Percentiles rank a stretch among this genome's conserved stretches.
Conservation (phyloP, 2,797 vertebrate genomes). For the Hoplostethus mediterraneus region DNA sequence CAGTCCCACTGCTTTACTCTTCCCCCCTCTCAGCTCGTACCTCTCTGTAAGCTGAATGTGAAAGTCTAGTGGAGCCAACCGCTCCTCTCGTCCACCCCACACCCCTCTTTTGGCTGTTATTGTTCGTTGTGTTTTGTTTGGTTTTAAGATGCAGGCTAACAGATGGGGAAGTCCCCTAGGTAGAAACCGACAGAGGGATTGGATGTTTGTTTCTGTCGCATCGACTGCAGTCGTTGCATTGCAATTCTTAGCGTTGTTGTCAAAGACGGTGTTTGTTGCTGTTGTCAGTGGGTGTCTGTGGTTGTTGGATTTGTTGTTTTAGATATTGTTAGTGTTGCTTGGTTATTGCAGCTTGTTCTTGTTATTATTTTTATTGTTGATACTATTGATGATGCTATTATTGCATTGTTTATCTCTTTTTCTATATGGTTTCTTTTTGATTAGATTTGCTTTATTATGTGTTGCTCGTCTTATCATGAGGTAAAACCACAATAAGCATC, state of each 20-base stretch:
- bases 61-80: slow-evolving; percentile 35
- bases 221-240: slow-evolving; percentile 37
- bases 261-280: slow-evolving; percentile 29
- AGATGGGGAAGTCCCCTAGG: slow-evolving; percentile 55
- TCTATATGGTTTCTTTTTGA: too few species aligned
- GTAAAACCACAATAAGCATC: background rate
- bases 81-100: background rate
- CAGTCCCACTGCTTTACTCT: background rate
- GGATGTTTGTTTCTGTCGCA: slow-evolving; percentile 51
- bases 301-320: background rate
- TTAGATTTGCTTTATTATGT: too few species aligned
- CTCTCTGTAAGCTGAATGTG: slow-evolving; percentile 2
- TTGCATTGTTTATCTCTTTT: too few species aligned
- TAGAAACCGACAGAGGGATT: slow-evolving; percentile 25
- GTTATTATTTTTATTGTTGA: too few species aligned
- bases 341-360: background rate
- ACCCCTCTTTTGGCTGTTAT: slow-evolving; percentile 1
- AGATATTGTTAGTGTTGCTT: background rate
- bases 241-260: slow-evolving; percentile 26
- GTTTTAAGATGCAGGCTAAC: slow-evolving; percentile 43
- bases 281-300: slow-evolving; percentile 18
- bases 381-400: too few species aligned
- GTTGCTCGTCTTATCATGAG: background rate
- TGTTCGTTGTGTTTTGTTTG: slow-evolving; percentile 35
- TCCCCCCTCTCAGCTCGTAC: slow-evolving; percentile 3